phyloP scores from a whole-genome alignment of 92 coral and sea anemone species.

The Actinernus sp. region DNA sequence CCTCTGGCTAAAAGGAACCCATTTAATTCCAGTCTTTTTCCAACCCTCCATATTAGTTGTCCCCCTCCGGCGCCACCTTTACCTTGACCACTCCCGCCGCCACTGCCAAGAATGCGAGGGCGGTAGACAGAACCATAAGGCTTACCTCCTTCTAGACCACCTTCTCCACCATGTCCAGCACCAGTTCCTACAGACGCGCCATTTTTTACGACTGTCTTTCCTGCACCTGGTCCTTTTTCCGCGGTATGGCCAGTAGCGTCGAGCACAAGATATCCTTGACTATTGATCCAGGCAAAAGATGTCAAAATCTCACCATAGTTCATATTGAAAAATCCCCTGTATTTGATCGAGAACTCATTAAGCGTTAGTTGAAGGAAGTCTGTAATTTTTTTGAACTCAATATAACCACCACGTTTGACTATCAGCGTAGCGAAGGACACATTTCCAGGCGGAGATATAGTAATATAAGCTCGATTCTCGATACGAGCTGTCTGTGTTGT shows the following conservation, averaged over 20 bases:
- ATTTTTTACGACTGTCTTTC: slow-evolving; percentile 14
- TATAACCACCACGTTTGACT: slow-evolving; percentile 42
- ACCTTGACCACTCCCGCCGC: slow-evolving; percentile 67
- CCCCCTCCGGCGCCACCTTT: slow-evolving; percentile 74
- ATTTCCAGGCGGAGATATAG: slow-evolving; percentile 67
- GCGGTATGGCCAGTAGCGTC: slow-evolving; percentile 50
- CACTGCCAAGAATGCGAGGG: slow-evolving; percentile 62
- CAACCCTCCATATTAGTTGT: slow-evolving; percentile 58
- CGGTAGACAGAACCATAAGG: slow-evolving; percentile 67
- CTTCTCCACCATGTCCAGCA: slow-evolving; percentile 73
- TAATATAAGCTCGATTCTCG: slow-evolving; percentile 53
- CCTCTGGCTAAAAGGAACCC: slow-evolving; percentile 64
- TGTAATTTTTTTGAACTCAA: slow-evolving; percentile 48
- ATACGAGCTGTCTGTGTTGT: slow-evolving; percentile 66
- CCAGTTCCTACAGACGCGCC: slow-evolving; percentile 49
- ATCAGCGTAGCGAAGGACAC: slow-evolving; percentile 55
- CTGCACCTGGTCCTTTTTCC: slow-evolving; percentile 67
- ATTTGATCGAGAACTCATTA: slow-evolving; percentile 47
- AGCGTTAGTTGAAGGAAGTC: slow-evolving; percentile 55
- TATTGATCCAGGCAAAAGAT: slow-evolving; percentile 61
- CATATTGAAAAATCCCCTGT: slow-evolving; percentile 43
- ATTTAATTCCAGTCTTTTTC: slow-evolving; percentile 59
- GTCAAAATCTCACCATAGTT: slow-evolving; percentile 72
- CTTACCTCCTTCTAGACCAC: slow-evolving; percentile 62
- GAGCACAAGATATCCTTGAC: slow-evolving; percentile 42